Evolutionary conservation across 1,140 invertebrate genomes (phyloP).

Genomic region (Bombus confusus): DNA sequence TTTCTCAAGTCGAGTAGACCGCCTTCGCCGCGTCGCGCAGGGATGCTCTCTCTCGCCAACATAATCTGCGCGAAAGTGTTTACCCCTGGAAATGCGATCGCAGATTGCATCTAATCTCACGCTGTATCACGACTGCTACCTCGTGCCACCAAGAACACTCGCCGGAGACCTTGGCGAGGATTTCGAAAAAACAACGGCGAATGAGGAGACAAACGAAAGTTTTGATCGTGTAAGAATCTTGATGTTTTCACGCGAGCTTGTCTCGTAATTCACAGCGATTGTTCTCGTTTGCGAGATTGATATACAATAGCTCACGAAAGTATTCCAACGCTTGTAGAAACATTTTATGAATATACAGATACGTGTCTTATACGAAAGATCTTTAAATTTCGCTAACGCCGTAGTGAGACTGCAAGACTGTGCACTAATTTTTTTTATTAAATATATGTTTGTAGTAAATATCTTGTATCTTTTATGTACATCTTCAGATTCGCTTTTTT

Average conservation of each 20-base stretch:
- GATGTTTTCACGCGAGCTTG: not conserved
- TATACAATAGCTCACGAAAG: not conserved
- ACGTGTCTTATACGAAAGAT: too few relatives aligned
- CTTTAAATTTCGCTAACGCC: too few relatives aligned
- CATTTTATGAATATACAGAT: too few relatives aligned
- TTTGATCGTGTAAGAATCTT: not conserved
- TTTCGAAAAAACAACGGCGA: not conserved
- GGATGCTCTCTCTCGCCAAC: slow-evolving; percentile 35
- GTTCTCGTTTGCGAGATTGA: too few relatives aligned
- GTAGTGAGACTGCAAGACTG: too few relatives aligned
- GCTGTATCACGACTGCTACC: slow-evolving; percentile 29
- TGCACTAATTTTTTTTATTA: too few relatives aligned
- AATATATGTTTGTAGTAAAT: too few relatives aligned
- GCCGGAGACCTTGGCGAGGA: not conserved
- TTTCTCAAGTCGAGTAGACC: slow-evolving; percentile 50
- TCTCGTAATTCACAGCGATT: not conserved
- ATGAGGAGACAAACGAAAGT: not conserved
- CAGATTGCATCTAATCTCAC: slow-evolving; percentile 58
- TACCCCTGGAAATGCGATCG: slow-evolving; percentile 57
- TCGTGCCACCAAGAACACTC: slow-evolving; percentile 11
- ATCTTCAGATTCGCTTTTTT: too few relatives aligned
- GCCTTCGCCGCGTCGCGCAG: slow-evolving; percentile 11
- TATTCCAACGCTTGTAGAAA: not conserved
- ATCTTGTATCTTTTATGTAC: too few relatives aligned
- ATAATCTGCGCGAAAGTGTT: slow-evolving; percentile 57